Conservation (phyloP, 2,888 invertebrate species). For the Hydrotaea cyrtoneurina region DNA sequence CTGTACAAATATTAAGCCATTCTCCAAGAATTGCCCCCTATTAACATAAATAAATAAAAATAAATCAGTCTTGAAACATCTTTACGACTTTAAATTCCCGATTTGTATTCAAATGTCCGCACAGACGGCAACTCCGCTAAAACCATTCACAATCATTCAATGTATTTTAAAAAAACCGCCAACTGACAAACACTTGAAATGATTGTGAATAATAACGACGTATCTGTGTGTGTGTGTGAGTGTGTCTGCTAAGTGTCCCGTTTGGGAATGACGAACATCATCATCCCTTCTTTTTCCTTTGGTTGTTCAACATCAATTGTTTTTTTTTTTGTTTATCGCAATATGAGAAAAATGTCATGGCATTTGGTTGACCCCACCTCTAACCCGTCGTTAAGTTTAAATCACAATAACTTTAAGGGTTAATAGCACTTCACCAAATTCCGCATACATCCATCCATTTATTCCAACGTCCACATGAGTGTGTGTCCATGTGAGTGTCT, state of each 20-base stretch:
- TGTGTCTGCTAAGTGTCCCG: slow-evolving; percentile 70
- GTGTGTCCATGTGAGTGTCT: not conserved
- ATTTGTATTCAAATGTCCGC: not conserved
- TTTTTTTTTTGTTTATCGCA: not conserved
- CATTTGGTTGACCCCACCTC: slow-evolving; percentile 74
- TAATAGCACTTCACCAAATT: slow-evolving; percentile 72
- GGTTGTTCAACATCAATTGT: not conserved
- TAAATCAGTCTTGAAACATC: no score
- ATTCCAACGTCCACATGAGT: not conserved
- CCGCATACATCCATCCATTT: slow-evolving; percentile 17
- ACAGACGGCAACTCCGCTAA: slow-evolving; percentile 54
- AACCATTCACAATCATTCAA: slow-evolving; percentile 67
- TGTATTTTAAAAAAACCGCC: slow-evolving; percentile 47
- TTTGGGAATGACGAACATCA: slow-evolving; percentile 70
- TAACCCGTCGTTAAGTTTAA: slow-evolving; percentile 72
- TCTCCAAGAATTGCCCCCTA: no score
- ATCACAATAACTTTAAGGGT: slow-evolving; percentile 73
- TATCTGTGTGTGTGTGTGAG: not conserved
- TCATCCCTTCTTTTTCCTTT: slow-evolving; percentile 43
- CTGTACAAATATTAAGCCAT: no score
- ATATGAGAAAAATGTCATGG: slow-evolving; percentile 61
- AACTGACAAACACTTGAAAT: slow-evolving; percentile 32
- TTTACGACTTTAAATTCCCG: no score
- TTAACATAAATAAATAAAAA: no score
- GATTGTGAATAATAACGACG: slow-evolving; percentile 48